These are phyloP conservation scores for Prenolepis imparis DNA, from an alignment of 2,888 invertebrate genomes.

Conservation along the genomic window DNA sequence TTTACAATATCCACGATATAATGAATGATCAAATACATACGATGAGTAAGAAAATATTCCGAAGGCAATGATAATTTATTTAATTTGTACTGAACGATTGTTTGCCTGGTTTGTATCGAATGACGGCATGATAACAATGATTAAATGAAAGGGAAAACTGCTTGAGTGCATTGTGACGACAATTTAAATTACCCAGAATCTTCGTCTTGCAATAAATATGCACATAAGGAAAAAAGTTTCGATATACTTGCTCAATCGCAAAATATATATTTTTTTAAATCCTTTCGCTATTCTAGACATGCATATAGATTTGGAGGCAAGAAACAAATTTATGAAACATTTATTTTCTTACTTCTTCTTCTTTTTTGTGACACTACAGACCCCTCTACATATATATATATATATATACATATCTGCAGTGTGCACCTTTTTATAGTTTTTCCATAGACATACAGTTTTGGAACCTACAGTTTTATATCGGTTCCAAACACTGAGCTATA, in stretches of 20 bases:
- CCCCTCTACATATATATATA: no score
- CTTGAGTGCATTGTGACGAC: conserved; percentile 79
- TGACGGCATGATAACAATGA: conserved; percentile 54
- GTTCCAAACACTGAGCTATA: no score
- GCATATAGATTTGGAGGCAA: not conserved
- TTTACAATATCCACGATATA: not conserved
- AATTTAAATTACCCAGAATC: conserved; percentile 75
- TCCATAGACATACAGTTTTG: no score
- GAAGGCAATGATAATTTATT: conserved; percentile 38
- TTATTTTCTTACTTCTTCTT: not conserved
- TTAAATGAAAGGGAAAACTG: conserved; percentile 71
- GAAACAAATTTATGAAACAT: not conserved
- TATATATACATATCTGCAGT: no score
- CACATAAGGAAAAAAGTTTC: not conserved
- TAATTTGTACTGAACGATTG: not conserved
- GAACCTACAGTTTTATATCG: no score
- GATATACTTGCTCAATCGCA: not conserved
- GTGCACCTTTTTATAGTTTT: no score
- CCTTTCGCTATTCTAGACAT: conserved; percentile 10
- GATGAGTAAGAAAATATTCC: not conserved
- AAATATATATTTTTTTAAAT: not conserved
- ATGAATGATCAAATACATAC: not conserved
- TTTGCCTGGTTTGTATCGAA: not conserved
- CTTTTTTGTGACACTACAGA: no score
- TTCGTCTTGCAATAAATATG: not conserved